Percentiles rank a stretch among this genome's conserved stretches.
phyloP scores from a whole-genome alignment of 2,113 vertebrate species.

The Monopterus albus region DNA sequence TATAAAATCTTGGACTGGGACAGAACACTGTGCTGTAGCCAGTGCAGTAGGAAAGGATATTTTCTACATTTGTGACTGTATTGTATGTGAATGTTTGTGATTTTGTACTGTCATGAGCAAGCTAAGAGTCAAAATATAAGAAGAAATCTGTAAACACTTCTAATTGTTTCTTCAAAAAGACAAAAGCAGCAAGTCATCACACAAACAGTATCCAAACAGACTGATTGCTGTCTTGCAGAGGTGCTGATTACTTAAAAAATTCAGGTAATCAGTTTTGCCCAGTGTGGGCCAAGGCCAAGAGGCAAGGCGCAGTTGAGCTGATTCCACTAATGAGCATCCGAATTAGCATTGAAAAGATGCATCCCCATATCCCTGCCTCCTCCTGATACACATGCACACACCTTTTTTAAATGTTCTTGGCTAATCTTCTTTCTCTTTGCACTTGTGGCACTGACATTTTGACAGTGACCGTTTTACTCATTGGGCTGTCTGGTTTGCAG shows the following conservation, averaged over 20 bases:
- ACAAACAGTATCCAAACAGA: slow-evolving; percentile 62
- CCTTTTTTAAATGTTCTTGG: slow-evolving; percentile 51
- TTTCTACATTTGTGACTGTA: slow-evolving; percentile 7
- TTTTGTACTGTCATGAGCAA: not conserved
- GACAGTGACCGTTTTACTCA: slow-evolving; percentile 65
- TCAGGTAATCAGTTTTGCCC: slow-evolving; percentile 62
- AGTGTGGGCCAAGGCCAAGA: slow-evolving; percentile 61
- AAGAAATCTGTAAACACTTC: slow-evolving; percentile 10
- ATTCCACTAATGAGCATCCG: slow-evolving; percentile 65
- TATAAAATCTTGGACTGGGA: slow-evolving; percentile 20
- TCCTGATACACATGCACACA: not conserved
- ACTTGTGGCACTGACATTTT: slow-evolving; percentile 66
- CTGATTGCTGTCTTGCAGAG: slow-evolving; percentile 67
- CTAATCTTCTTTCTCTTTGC: slow-evolving; percentile 23
- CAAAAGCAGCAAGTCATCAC: slow-evolving; percentile 36
- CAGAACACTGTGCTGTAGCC: slow-evolving; percentile 38
- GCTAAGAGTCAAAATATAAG: not conserved
- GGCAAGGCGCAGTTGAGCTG: slow-evolving; percentile 51
- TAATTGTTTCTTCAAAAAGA: slow-evolving; percentile 30
- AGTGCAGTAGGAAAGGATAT: not conserved
- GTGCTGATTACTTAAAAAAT: slow-evolving; percentile 70
- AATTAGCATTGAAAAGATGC: slow-evolving; percentile 64
- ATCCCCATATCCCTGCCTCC: slow-evolving; percentile 19
- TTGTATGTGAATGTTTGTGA: not conserved
- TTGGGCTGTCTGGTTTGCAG: slow-evolving; percentile 55